Evolutionary conservation across 2,888 invertebrate species (phyloP).

Genomic region (Heliconius hortense): DNA sequence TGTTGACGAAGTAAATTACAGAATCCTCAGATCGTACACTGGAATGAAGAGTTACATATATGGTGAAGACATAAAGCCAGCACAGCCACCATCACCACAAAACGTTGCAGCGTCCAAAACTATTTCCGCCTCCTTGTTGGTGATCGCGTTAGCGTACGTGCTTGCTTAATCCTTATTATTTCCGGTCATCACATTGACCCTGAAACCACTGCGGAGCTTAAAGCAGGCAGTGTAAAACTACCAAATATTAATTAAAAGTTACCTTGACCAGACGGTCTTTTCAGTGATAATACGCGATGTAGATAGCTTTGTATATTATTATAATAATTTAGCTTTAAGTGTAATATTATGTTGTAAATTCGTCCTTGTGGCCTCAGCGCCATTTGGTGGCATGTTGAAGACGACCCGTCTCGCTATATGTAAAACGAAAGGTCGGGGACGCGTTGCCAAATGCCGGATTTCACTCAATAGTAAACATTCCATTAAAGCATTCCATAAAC

Average conservation of each 20-base stretch:
- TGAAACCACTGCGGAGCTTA: conserved; percentile 56
- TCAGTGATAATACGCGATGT: conserved; percentile 74
- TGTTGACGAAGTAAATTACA: conserved; percentile 84
- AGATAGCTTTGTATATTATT: conserved; percentile 70
- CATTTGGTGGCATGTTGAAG: conserved; percentile 61
- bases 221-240: conserved; percentile 71
- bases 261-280: conserved; percentile 72
- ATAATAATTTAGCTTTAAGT: conserved; percentile 45
- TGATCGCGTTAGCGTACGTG: conserved; percentile 65
- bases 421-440: conserved; percentile 71
- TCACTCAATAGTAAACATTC: conserved; percentile 68
- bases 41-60: conserved; percentile 85
- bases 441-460: conserved; percentile 65
- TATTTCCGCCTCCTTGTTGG: conserved; percentile 57
- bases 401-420: conserved; percentile 58
- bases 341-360: conserved; percentile 44
- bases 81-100: conserved; percentile 43
- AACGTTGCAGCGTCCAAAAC: conserved; percentile 60
- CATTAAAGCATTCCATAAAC: conserved; percentile 51
- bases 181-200: conserved; percentile 52
- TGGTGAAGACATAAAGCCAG: conserved; percentile 61
- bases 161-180: conserved; percentile 62
- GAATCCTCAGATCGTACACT: conserved; percentile 83
- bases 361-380: conserved; percentile 54
- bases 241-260: conserved; percentile 79